These are phyloP conservation scores for Rambutsinella grinnellia DNA, from an alignment of 2,888 invertebrate genomes.

Conservation along the genomic window DNA sequence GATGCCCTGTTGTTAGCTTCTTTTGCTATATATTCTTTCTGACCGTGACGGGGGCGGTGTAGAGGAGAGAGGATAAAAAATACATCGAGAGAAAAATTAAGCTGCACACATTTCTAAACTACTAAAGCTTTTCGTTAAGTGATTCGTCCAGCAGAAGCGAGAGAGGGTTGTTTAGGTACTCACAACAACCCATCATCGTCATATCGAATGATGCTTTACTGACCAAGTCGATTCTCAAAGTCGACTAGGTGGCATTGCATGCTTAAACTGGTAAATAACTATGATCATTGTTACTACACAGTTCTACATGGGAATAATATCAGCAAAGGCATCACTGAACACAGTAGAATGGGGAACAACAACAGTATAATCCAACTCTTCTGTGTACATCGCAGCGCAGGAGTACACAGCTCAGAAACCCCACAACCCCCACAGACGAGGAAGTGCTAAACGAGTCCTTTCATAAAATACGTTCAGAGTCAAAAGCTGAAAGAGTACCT, in stretches of 20 bases:
- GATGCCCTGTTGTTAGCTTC: slow-evolving; percentile 8
- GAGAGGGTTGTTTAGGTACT: background rate
- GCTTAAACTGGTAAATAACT: background rate
- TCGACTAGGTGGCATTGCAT: slow-evolving; percentile 30
- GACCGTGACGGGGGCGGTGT: slow-evolving; percentile 50
- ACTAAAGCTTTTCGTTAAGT: background rate
- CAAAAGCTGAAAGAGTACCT: no score
- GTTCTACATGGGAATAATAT: background rate
- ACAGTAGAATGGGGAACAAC: background rate
- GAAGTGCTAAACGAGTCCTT: slow-evolving; percentile 22
- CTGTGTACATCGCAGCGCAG: background rate
- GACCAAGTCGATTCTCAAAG: background rate
- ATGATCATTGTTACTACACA: background rate
- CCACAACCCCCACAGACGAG: slow-evolving; percentile 46
- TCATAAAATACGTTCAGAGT: slow-evolving; percentile 1
- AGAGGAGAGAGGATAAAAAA: background rate
- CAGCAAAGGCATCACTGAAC: background rate
- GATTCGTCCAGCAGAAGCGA: background rate
- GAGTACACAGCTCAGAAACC: slow-evolving; percentile 19
- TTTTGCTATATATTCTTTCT: slow-evolving; percentile 15
- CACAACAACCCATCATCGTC: background rate
- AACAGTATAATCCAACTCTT: background rate
- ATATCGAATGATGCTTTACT: background rate
- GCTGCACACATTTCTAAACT: background rate
- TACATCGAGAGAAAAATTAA: background rate